Conservation (phyloP, 2,113 vertebrate genomes). For the Phylloscopus whistleri region DNA sequence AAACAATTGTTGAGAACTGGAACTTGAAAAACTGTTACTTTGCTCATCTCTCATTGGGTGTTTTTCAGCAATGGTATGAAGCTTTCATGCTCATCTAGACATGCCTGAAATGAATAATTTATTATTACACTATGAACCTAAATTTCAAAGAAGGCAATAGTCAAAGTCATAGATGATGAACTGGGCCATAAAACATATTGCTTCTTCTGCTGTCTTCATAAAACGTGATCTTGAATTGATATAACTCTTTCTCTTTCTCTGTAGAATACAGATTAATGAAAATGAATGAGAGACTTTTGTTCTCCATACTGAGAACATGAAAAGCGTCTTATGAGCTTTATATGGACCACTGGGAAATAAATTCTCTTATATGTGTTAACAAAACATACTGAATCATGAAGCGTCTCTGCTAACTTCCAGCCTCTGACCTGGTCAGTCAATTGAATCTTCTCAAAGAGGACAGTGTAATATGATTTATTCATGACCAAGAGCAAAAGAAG, state of each 20-base stretch:
- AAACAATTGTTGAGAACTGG: neutral
- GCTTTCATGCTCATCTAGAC: neutral
- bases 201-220: constrained; percentile 13
- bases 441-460: neutral
- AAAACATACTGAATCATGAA: neutral
- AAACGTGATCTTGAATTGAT: constrained; percentile 29
- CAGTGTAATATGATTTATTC: neutral
- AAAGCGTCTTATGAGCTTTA: neutral
- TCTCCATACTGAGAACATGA: neutral
- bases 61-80: neutral
- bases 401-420: neutral
- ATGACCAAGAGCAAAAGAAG: neutral
- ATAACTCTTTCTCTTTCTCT: neutral
- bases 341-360: neutral
- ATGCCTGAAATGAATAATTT: constrained; percentile 22
- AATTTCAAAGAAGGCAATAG: constrained; percentile 16
- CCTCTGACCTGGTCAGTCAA: neutral
- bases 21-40: neutral
- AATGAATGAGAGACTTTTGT: neutral
- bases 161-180: constrained; percentile 50
- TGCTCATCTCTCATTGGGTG: neutral
- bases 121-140: neutral
- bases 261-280: constrained; percentile 2
- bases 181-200: constrained; percentile 36
- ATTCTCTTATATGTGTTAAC: constrained; percentile 1